Conservation (phyloP, 2,113 vertebrate genomes). For the Hiodon tergisus region DNA sequence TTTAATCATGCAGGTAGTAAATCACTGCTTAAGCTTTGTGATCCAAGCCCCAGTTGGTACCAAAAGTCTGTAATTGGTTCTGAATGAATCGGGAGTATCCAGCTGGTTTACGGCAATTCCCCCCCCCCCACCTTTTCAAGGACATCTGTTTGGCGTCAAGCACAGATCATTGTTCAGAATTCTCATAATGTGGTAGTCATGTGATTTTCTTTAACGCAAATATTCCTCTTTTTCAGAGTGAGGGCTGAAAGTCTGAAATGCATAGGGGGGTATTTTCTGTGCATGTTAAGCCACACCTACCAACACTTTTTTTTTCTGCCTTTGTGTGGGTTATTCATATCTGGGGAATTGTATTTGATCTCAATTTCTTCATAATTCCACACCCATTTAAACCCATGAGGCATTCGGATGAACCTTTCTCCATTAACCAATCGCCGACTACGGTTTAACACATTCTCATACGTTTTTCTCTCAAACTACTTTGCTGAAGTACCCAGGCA, state of each 20-base stretch:
- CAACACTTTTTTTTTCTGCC: neutral
- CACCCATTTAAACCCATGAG: neutral
- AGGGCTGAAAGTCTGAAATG: neutral
- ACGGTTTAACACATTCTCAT: too few relatives aligned
- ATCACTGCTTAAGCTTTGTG: neutral
- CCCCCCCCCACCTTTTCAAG: neutral
- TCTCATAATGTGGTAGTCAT: neutral
- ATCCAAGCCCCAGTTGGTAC: constrained; percentile 1
- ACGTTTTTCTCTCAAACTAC: neutral
- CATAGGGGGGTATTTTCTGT: neutral
- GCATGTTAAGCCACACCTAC: too few relatives aligned
- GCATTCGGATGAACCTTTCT: neutral
- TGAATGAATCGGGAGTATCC: constrained; percentile 1
- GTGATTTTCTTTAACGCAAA: constrained; percentile 11
- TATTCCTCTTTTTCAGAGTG: neutral
- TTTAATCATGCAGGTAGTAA: neutral
- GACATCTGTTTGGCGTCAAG: neutral
- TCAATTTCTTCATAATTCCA: neutral
- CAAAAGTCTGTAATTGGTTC: constrained; percentile 4
- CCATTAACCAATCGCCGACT: neutral
- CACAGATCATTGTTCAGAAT: neutral
- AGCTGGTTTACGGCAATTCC: neutral
- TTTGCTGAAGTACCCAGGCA: constrained; percentile 9
- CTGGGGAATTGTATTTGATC: neutral
- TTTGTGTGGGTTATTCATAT: neutral